A percentile compares a stretch with the other conserved stretches of the same genome.
phyloP scores from a whole-genome alignment of 2,113 vertebrate genomes.

The Pomatorhinus ruficollis region DNA sequence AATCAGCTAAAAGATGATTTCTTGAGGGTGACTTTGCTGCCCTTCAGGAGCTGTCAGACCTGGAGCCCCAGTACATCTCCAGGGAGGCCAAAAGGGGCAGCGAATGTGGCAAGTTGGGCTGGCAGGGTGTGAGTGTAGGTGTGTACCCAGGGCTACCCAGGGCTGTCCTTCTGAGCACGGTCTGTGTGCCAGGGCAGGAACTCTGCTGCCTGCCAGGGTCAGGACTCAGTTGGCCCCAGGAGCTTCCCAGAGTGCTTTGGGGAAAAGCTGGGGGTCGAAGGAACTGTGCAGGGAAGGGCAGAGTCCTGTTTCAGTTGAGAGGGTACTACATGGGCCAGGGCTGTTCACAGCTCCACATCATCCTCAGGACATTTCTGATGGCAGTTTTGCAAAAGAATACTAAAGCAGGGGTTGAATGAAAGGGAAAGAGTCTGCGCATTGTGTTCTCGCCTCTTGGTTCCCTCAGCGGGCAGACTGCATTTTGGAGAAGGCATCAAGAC shows the following conservation, averaged over 20 bases:
- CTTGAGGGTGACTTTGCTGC: neutral
- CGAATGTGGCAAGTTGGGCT: neutral
- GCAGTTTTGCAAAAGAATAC: neutral
- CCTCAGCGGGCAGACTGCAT: neutral
- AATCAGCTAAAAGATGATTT: neutral
- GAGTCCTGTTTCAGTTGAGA: neutral
- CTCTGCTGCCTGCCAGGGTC: neutral
- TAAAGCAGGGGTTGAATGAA: neutral
- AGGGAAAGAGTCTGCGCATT: neutral
- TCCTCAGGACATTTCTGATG: neutral
- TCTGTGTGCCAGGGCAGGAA: neutral
- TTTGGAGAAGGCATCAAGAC: neutral
- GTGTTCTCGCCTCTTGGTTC: neutral
- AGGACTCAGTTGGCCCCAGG: neutral
- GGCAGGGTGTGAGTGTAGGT: neutral
- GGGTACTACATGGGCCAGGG: neutral
- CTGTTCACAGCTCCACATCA: neutral
- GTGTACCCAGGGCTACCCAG: neutral
- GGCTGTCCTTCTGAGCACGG: neutral
- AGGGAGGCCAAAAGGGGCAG: neutral
- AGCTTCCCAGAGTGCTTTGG: neutral
- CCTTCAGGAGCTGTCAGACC: neutral
- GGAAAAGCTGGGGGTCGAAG: neutral
- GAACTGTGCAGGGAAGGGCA: accelerated
- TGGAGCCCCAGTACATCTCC: neutral